Percentiles rank a stretch among this genome's conserved stretches.
Conservation (phyloP, 2,113 vertebrate genomes). For the Bambusicola thoracicus region DNA sequence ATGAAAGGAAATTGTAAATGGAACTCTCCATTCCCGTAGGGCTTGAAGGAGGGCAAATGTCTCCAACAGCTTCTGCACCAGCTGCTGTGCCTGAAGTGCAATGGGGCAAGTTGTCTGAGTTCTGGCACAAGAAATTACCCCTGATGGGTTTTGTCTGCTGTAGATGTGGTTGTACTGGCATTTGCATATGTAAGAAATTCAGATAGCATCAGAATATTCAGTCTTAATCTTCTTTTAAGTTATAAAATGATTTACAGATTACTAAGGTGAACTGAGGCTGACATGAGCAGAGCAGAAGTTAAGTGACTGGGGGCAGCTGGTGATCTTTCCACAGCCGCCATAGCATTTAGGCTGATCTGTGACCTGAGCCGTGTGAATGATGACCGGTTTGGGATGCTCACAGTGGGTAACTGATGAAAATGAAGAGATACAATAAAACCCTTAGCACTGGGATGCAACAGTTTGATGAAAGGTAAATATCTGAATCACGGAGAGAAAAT, state of each 20-base stretch:
- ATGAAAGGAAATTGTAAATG: background rate
- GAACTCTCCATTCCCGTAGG: background rate
- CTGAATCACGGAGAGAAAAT: background rate
- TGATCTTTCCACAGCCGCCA: background rate
- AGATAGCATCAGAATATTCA: background rate
- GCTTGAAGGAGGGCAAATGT: background rate
- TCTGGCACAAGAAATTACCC: background rate
- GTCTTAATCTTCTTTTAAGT: background rate
- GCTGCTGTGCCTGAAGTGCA: background rate
- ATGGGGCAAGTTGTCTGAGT: background rate
- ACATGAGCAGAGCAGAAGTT: background rate
- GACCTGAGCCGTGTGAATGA: background rate
- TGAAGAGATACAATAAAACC: background rate
- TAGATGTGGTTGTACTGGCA: background rate
- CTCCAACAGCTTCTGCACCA: background rate
- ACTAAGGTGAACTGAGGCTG: background rate
- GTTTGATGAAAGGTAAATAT: background rate
- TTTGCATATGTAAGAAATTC: background rate
- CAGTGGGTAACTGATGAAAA: background rate
- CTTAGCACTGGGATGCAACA: background rate
- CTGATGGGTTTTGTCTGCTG: background rate
- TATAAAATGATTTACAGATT: background rate
- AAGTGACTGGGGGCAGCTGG: background rate
- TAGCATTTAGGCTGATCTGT: background rate
- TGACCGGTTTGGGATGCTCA: background rate